These are phyloP conservation scores for Psilopsiagon aurifrons DNA, from an alignment of 2,113 vertebrate species.

Conservation along the genomic window DNA sequence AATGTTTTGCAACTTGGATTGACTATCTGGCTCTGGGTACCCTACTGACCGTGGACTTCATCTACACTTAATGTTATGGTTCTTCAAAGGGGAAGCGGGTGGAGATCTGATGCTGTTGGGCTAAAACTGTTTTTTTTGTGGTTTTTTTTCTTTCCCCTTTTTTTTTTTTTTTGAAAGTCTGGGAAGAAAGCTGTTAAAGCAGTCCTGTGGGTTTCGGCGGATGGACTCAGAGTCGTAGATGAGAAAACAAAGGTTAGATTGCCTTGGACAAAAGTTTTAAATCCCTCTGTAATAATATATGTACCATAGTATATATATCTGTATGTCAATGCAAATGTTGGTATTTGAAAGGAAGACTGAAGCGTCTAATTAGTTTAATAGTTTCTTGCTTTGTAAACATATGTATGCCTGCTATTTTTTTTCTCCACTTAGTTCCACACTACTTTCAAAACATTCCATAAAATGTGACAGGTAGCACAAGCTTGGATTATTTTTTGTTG, in stretches of 20 bases:
- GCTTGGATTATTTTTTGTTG: slow-evolving; percentile 13
- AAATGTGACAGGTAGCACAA: not conserved
- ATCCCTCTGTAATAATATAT: not conserved
- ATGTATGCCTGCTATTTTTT: not conserved
- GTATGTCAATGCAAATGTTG: not conserved
- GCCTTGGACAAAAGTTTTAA: not conserved
- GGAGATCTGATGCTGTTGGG: not conserved
- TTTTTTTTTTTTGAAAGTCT: slow-evolving; percentile 78
- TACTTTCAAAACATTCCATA: not conserved
- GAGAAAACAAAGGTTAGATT: slow-evolving; percentile 97
- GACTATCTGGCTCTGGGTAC: slow-evolving; percentile 77
- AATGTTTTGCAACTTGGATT: slow-evolving; percentile 77
- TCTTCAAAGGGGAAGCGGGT: slow-evolving; percentile 68
- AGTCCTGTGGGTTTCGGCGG: slow-evolving; percentile 96
- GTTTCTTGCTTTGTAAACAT: slow-evolving; percentile 32
- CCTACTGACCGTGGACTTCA: slow-evolving; percentile 72
- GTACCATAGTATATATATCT: not conserved
- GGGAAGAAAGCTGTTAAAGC: slow-evolving; percentile 97
- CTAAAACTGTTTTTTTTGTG: not conserved
- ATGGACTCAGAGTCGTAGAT: slow-evolving; percentile 96
- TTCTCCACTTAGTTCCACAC: not conserved
- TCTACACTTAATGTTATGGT: slow-evolving; percentile 67
- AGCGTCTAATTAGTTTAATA: not conserved
- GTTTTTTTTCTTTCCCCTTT: not conserved
- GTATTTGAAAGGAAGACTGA: slow-evolving; percentile 9